Evolutionary conservation across 1,140 invertebrate species (phyloP).

Genomic region (Zophobas atratus): DNA sequence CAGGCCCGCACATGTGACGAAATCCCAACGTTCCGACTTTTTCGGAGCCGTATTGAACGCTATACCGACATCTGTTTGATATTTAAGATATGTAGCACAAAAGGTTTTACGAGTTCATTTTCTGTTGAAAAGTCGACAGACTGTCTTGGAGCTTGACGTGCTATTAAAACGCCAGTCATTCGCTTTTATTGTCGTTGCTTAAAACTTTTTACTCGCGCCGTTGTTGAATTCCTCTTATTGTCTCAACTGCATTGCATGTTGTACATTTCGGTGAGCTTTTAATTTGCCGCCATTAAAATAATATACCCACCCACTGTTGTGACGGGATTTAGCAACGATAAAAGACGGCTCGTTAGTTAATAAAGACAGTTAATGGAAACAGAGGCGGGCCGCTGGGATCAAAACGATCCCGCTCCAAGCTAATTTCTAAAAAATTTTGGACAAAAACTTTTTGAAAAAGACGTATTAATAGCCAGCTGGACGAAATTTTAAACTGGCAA

Average conservation of each 20-base stretch:
- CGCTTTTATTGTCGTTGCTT: slow-evolving; percentile 37
- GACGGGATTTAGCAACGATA: slow-evolving; percentile 25
- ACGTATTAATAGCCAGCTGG: no score
- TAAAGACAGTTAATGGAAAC: slow-evolving; percentile 19
- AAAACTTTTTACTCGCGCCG: slow-evolving; percentile 10
- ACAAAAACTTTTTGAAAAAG: no score
- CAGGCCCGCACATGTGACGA: no score
- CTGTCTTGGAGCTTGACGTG: slow-evolving; percentile 23
- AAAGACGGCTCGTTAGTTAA: slow-evolving; percentile 37
- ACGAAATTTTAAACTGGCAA: no score
- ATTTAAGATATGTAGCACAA: slow-evolving; percentile 42
- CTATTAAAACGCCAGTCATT: slow-evolving; percentile 41
- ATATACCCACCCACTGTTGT: slow-evolving; percentile 42
- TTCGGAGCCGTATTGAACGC: not conserved
- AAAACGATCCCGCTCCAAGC: no score
- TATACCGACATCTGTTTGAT: slow-evolving; percentile 33
- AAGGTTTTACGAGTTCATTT: slow-evolving; percentile 41
- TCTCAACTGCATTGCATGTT: slow-evolving; percentile 36
- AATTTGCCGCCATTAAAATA: slow-evolving; percentile 33
- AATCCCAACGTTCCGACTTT: no score
- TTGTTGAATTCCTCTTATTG: slow-evolving; percentile 25
- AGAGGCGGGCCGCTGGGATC: not conserved
- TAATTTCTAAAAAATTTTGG: no score
- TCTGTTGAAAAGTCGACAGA: slow-evolving; percentile 37
- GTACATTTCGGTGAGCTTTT: slow-evolving; percentile 38